Evolutionary conservation across 1,140 invertebrate genomes (phyloP), one percentile per base, ranked within the genome.

Genomic region (Euglossa dilemma): DNA sequence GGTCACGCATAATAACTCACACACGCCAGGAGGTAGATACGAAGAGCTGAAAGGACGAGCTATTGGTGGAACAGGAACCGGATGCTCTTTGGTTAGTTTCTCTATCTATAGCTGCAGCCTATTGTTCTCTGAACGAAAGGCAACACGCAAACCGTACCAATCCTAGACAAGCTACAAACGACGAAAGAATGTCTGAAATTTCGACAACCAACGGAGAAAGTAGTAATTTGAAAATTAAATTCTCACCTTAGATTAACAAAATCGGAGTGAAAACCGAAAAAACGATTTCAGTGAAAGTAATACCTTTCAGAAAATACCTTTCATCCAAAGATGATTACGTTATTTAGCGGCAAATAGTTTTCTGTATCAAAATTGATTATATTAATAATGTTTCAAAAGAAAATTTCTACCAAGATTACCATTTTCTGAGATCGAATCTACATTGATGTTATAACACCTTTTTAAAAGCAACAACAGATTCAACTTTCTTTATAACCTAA

Each of bases 1-100:
- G 56, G 59, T 28, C 66, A 80, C 57, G 67, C 59, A 61, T 83
- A 84, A 75, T 74, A 86, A 86, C 57, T 77, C 71, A 72, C 28
- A 56, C 75, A 28, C 18, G 59, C 57, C 54, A 45, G 54, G 63
- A 47, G 57, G 52, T 70, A 36, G 57, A 56, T 50, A 52, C 45
- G 52, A 82, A 63, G 72, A 81, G 36, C 67, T 61, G 78, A 61
- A 81, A 64, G 84, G 79, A 59, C 43, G 56, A 50, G 50, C 28
- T 57, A 78, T 81, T 23, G 61, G 73, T 77, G 67, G 61, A 74
- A 57, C 67, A 78, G 74, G 73, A 87, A 87, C 61, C 87, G 87
- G 87, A 88, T 87, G 83, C 83, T 78, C 77, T 87, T 87, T 57
- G 81, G 64, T 84, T 25, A 70, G 84, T 85, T 80, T 61, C 76